Evolutionary conservation across 2,888 invertebrate genomes (phyloP).

Genomic region (Petrolisthes manimaculis): DNA sequence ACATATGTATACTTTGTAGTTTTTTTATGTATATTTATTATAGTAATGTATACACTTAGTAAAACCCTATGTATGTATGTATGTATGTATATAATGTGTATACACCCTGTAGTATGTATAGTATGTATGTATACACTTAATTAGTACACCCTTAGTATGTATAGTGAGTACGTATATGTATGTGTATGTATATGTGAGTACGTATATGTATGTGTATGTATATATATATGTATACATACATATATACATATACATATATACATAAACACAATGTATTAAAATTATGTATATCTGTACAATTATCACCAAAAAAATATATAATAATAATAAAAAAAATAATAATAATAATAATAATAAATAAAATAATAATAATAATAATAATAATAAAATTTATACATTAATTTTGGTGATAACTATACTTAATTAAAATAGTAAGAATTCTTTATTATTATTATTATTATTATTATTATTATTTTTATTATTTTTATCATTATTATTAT

Average conservation of each 20-base stretch:
- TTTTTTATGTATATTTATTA: background rate
- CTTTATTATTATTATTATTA: background rate
- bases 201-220: background rate
- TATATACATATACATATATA: conserved; percentile 1
- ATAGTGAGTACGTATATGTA: too few species aligned
- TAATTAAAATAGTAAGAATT: background rate
- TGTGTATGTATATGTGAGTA: background rate
- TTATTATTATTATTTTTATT: conserved; percentile 5
- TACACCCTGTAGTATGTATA: too few species aligned
- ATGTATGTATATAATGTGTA: background rate
- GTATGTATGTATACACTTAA: too few species aligned
- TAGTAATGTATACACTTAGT: too few species aligned
- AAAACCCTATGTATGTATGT: background rate
- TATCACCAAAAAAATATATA: background rate
- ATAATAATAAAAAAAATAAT: background rate
- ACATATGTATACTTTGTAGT: background rate
- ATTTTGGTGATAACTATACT: too few species aligned
- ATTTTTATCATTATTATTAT: too few species aligned
- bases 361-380: background rate
- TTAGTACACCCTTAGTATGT: too few species aligned
- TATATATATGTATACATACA: background rate
- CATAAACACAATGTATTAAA: background rate
- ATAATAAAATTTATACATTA: too few species aligned
- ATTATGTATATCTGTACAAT: background rate
- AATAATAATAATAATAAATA: background rate